Evolutionary conservation across 2,888 invertebrate genomes (phyloP).

Genomic region (Endotricha flammealis): DNA sequence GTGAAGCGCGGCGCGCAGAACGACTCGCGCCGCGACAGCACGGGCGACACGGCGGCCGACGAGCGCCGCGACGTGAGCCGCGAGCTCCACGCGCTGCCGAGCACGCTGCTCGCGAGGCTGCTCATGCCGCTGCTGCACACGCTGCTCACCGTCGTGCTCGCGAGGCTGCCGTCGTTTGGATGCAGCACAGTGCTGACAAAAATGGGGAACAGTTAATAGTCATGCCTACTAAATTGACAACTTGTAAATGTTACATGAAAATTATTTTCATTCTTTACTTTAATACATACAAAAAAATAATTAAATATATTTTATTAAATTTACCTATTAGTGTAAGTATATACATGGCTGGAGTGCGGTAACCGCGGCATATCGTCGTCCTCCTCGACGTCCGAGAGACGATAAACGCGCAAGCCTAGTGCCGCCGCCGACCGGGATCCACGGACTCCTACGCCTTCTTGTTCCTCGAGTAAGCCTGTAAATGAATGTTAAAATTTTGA

Average conservation of each 20-base stretch:
- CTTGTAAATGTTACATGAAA: no score
- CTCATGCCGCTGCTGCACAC: constrained; percentile 79
- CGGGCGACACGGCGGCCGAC: constrained; percentile 72
- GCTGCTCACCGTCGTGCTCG: constrained; percentile 82
- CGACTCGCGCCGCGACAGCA: constrained; percentile 86
- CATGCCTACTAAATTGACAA: no score
- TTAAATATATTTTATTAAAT: neutral
- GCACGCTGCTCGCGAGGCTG: constrained; percentile 66
- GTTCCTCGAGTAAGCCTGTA: constrained; percentile 86
- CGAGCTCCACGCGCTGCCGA: constrained; percentile 81
- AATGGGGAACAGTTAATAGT: no score
- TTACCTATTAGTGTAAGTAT: constrained; percentile 89
- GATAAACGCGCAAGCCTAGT: constrained; percentile 82
- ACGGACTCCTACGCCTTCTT: constrained; percentile 92
- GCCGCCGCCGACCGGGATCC: constrained; percentile 87
- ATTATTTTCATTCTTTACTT: no score
- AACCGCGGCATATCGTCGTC: constrained; percentile 87
- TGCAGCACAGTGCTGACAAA: constrained; percentile 89
- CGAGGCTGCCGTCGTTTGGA: constrained; percentile 89
- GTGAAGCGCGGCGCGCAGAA: constrained; percentile 85
- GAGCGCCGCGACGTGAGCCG: constrained; percentile 77
- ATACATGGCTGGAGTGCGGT: constrained; percentile 87
- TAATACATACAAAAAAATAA: neutral
- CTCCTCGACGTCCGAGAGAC: constrained; percentile 85
- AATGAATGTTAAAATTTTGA: no score